Evolutionary conservation across 2,113 vertebrate genomes (phyloP), one percentile per base, ranked within the genome.

Genomic region (Macrotus californicus): DNA sequence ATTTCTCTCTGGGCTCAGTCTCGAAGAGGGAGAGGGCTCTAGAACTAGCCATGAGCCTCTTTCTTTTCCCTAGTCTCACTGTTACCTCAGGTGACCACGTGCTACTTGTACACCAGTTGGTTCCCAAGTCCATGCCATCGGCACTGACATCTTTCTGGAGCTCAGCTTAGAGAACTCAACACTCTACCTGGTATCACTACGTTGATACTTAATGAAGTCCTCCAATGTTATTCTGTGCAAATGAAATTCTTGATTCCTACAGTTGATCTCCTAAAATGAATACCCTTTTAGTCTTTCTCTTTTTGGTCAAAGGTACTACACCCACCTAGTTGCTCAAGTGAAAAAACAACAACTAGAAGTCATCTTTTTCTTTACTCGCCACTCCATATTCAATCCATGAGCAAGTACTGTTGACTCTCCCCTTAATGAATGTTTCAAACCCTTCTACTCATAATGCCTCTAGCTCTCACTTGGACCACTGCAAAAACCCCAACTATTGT

Each of bases 41-140:
- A 31, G 59, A 22, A 31, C 59, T 5, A 21, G 19, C 26, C 41
- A 8, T 7, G 11, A 19, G 16, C 26, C 4, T 59, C 66, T 75
- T 48, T 64, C 36, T 77, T 19, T 70, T 54, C 31, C 70, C 43
- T 21, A 5, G 24, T 43, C 34, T 79, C 29, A 0, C 7, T 24
- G 52, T 76, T 52, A 64, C 18, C 36, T 56, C 43, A 26, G 59
- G 61, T 72, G 46, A 54, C 54, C 89, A 61, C 13, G 7, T 34
- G 41, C 2, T 15, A 43, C 22, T 39, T 9, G 18, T 0, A 34
- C 9, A 2, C 19, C 52, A n/a, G 0, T 9, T 8, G 75, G 43
- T 19, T 15, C 10, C 21, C 52, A 43, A 31, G 29, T 46, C 36
- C 26, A 19, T 46, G 10, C 34, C 15, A 36, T 48, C 48, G 67